Percentiles rank a stretch among this genome's conserved stretches.
Conservation (phyloP, 2,113 vertebrate genomes). For the Stigmatopora argus region DNA sequence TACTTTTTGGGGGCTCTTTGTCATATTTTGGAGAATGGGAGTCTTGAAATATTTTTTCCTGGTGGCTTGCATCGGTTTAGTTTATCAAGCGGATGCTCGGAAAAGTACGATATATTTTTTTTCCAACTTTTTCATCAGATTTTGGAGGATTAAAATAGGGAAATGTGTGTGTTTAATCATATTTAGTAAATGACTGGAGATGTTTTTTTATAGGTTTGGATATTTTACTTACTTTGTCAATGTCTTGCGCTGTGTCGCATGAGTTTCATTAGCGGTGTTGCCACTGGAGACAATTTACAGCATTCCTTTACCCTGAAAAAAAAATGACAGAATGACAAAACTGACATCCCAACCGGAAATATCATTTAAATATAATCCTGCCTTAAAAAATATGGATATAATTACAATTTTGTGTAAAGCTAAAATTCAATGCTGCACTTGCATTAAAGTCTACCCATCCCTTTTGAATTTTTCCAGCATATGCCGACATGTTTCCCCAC, state of each 20-base stretch:
- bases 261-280: conserved; percentile 51
- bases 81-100: conserved; percentile 42
- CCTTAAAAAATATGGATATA: too few relatives aligned
- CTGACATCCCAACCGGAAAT: too few relatives aligned
- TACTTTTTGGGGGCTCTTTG: background rate
- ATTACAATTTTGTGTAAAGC: background rate
- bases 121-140: too few relatives aligned
- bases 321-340: too few relatives aligned
- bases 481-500: conserved; percentile 63
- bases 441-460: background rate
- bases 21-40: conserved; percentile 28
- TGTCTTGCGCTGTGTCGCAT: conserved; percentile 54
- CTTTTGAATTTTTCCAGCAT: conserved; percentile 39
- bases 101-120: conserved; percentile 66
- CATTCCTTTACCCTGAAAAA: background rate
- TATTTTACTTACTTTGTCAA: background rate
- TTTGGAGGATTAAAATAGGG: too few relatives aligned
- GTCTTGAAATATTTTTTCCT: conserved; percentile 22
- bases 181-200: background rate
- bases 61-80: conserved; percentile 33
- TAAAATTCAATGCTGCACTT: background rate
- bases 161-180: background rate
- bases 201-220: background rate
- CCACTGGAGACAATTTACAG: background rate
- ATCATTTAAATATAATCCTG: too few relatives aligned